Evolutionary conservation across 2,888 invertebrate species (phyloP).

Genomic region (Stegana nigrithorax): DNA sequence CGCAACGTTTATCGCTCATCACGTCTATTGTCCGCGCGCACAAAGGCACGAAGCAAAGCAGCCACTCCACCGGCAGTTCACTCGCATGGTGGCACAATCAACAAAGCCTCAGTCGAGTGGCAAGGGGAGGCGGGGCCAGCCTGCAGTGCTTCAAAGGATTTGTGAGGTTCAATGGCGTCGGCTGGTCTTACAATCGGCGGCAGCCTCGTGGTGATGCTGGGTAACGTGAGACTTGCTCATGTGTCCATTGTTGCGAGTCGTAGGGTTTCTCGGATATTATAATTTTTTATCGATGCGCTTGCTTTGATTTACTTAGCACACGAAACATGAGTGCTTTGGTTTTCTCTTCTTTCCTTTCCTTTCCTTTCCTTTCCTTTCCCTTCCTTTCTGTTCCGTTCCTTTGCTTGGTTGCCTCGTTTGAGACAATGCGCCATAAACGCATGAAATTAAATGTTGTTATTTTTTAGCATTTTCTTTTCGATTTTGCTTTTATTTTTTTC

Average conservation of each 20-base stretch:
- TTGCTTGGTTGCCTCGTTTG: too few relatives aligned
- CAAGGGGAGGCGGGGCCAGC: not conserved
- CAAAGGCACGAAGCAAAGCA: not conserved
- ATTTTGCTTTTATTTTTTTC: not conserved
- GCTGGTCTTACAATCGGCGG: not conserved
- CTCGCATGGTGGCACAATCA: not conserved
- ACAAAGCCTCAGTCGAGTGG: not conserved
- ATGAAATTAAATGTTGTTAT: not conserved
- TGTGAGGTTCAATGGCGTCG: not conserved
- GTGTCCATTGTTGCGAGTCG: too few relatives aligned
- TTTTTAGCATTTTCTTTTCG: not conserved
- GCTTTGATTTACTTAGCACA: conserved; percentile 20
- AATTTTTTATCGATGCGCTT: not conserved
- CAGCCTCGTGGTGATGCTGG: not conserved
- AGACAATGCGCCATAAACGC: conserved; percentile 47
- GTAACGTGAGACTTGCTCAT: too few relatives aligned
- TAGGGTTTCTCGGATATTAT: not conserved
- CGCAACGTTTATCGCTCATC: not conserved
- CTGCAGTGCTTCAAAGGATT: not conserved
- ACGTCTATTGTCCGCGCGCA: not conserved
- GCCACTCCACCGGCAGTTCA: not conserved
- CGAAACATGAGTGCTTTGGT: conserved; percentile 11
- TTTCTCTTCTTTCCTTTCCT: too few relatives aligned
- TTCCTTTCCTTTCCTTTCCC: too few relatives aligned
- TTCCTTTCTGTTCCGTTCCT: too few relatives aligned